A percentile compares a stretch with the other conserved stretches of the same genome.
phyloP scores from a whole-genome alignment of 64 coral and sea anemone genomes.

The Acropora tenuis region DNA sequence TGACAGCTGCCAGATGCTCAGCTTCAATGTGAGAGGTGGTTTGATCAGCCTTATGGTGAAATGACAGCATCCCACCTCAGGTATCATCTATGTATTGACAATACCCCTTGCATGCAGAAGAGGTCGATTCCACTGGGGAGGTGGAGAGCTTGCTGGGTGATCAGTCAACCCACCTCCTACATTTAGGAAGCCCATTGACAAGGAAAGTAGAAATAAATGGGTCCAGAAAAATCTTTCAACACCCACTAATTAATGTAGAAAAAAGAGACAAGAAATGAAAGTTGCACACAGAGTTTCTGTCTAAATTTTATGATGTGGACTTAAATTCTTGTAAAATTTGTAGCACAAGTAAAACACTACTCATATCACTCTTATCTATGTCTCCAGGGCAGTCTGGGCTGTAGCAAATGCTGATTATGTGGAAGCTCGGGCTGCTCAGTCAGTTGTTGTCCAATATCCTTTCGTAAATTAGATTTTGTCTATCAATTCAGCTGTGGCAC shows the following conservation, averaged over 20 bases:
- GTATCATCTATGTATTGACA: neutral
- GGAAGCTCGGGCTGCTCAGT: conserved; percentile 77
- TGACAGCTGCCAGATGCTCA: conserved; percentile 83
- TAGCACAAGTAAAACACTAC: too few species aligned
- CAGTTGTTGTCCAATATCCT: conserved; percentile 96
- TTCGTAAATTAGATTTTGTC: neutral
- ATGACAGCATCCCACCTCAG: conserved; percentile 86
- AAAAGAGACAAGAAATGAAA: too few species aligned
- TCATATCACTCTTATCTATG: neutral
- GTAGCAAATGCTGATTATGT: conserved; percentile 85
- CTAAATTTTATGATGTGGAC: too few species aligned
- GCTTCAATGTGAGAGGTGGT: conserved; percentile 77
- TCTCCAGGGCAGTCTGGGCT: conserved; percentile 82
- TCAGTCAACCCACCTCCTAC: neutral
- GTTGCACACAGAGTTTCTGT: too few species aligned
- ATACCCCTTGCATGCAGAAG: too few species aligned
- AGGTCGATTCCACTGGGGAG: neutral
- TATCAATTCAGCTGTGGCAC: too few species aligned
- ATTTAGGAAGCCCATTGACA: too few species aligned
- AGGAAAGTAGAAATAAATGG: too few species aligned
- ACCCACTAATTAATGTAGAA: too few species aligned
- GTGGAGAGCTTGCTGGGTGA: neutral
- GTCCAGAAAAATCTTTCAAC: too few species aligned
- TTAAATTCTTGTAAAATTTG: too few species aligned
- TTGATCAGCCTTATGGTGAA: conserved; percentile 95